Evolutionary conservation across 1,140 invertebrate genomes (phyloP).

Genomic region (Aleiodes sp.): DNA sequence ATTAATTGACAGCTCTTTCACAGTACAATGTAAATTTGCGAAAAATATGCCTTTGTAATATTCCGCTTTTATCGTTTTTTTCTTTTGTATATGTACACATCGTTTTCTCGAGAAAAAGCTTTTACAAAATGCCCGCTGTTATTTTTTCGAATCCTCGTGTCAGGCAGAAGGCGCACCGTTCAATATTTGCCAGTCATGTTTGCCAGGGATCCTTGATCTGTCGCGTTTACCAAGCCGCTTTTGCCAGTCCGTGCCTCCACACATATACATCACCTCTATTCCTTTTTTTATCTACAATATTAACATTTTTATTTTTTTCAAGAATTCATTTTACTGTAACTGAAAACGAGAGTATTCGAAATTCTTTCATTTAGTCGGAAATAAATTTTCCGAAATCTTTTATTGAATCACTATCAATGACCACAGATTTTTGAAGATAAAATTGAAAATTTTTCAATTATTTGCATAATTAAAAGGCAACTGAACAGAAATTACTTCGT

Average conservation of each 20-base stretch:
- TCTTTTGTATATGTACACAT: background rate
- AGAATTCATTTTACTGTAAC: too few species aligned
- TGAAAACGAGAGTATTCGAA: too few species aligned
- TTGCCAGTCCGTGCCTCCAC: slow-evolving; percentile 7
- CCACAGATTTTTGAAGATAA: too few species aligned
- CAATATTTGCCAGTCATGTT: slow-evolving; percentile 34
- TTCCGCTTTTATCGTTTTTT: background rate
- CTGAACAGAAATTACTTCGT: too few species aligned
- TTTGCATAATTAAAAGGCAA: too few species aligned
- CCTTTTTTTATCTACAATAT: background rate
- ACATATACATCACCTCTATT: background rate
- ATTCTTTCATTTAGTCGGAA: too few species aligned
- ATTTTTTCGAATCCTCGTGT: slow-evolving; percentile 28
- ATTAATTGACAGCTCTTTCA: background rate
- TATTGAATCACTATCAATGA: too few species aligned
- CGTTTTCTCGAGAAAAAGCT: background rate
- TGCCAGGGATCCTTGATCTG: slow-evolving; percentile 23
- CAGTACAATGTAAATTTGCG: background rate
- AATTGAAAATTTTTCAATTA: too few species aligned
- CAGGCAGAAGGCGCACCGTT: slow-evolving; percentile 22
- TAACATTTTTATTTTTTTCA: background rate
- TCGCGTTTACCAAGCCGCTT: slow-evolving; percentile 17
- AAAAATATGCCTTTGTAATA: background rate
- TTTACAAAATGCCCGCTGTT: slow-evolving; percentile 24
- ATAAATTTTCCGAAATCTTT: too few species aligned